These are phyloP conservation scores for Bombus sylvicola DNA, from an alignment of 1,140 invertebrate genomes.

Conservation along the genomic window DNA sequence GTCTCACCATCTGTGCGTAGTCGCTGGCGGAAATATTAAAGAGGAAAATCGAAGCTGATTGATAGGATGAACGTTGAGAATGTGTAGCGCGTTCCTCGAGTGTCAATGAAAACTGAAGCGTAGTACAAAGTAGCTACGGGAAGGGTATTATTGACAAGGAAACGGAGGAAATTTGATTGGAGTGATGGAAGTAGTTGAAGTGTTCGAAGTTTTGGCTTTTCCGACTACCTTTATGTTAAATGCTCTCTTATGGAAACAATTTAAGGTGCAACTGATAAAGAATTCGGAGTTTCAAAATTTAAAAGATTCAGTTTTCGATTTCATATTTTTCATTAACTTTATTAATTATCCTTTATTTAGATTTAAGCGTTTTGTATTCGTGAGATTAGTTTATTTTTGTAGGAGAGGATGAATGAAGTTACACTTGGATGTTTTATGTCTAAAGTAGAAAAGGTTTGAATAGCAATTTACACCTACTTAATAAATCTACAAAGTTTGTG, in stretches of 20 bases:
- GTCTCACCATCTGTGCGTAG: slow-evolving; percentile 10
- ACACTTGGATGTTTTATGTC: too few relatives aligned
- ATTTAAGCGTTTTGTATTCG: not conserved
- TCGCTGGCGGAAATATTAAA: not conserved
- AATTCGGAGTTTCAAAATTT: not conserved
- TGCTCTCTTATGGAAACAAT: not conserved
- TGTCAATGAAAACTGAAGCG: not conserved
- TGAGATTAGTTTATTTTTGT: not conserved
- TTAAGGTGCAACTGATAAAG: not conserved
- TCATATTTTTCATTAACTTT: not conserved
- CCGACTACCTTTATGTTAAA: not conserved
- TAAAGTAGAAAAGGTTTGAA: too few relatives aligned
- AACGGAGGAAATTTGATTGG: not conserved
- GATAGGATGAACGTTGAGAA: not conserved
- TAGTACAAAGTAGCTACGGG: not conserved
- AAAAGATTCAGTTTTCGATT: not conserved
- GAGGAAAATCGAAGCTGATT: not conserved
- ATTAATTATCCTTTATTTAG: not conserved
- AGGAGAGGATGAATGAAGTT: not conserved
- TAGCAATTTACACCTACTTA: too few relatives aligned
- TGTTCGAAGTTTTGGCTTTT: not conserved
- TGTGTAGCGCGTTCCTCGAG: not conserved
- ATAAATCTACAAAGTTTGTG: too few relatives aligned
- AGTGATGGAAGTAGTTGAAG: not conserved
- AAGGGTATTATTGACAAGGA: not conserved